These are phyloP conservation scores for Brachyptera risi DNA, from an alignment of 2,888 invertebrate species.

Conservation along the genomic window DNA sequence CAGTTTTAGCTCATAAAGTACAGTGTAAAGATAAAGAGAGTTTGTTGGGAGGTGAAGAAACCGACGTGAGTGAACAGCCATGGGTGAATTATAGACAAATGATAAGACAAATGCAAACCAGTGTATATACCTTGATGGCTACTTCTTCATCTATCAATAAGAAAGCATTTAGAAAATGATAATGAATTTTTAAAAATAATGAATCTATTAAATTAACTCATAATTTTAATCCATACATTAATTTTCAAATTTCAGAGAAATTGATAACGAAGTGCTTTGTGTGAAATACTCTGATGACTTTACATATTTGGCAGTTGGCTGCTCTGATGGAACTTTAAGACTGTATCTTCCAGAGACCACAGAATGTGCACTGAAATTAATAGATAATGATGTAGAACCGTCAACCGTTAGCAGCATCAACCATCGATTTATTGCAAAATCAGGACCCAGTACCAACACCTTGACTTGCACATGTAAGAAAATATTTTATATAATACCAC, in stretches of 20 bases:
- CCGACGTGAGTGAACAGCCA: too few relatives aligned
- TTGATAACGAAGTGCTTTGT: slow-evolving; percentile 53
- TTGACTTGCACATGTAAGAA: slow-evolving; percentile 56
- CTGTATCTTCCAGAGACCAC: slow-evolving; percentile 53
- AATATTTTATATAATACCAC: background rate
- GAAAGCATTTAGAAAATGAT: too few relatives aligned
- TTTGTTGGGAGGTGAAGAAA: too few relatives aligned
- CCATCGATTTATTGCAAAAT: slow-evolving; percentile 55
- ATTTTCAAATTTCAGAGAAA: slow-evolving; percentile 44
- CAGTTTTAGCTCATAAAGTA: too few relatives aligned
- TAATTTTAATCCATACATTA: too few relatives aligned
- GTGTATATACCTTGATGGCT: too few relatives aligned
- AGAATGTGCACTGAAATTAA: slow-evolving; percentile 48
- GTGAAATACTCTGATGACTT: slow-evolving; percentile 59
- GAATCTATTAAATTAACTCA: too few relatives aligned
- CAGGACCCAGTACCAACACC: slow-evolving; percentile 53
- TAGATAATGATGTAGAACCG: slow-evolving; percentile 54
- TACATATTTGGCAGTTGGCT: slow-evolving; percentile 56
- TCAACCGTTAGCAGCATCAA: slow-evolving; percentile 58
- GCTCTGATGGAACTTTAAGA: slow-evolving; percentile 56
- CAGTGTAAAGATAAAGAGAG: too few relatives aligned
- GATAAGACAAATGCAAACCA: too few relatives aligned
- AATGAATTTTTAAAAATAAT: too few relatives aligned
- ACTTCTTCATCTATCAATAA: too few relatives aligned
- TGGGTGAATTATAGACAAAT: too few relatives aligned